Evolutionary conservation across 2,113 vertebrate species (phyloP).

Genomic region (Heterotis niloticus): DNA sequence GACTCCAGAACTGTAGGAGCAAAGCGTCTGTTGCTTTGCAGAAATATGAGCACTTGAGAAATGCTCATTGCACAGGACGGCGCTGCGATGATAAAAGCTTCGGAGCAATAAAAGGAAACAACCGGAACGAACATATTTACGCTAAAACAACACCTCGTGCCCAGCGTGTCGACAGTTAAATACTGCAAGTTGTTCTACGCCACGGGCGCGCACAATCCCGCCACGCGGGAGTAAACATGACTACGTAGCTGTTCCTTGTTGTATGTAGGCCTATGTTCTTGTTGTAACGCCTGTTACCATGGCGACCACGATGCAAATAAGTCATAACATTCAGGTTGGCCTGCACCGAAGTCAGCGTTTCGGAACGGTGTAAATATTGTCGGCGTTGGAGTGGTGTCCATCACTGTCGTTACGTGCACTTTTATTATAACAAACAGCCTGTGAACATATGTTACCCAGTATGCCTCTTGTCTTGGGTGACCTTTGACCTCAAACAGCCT

Average conservation of each 20-base stretch:
- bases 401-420: slow-evolving; percentile 18
- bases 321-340: background rate
- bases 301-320: background rate
- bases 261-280: background rate
- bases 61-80: background rate
- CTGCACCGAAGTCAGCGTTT: background rate
- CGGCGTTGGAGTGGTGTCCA: background rate
- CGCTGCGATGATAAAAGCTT: too few species aligned
- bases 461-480: slow-evolving; percentile 19
- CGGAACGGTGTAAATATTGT: background rate
- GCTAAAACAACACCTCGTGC: too few species aligned
- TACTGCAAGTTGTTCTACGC: too few species aligned
- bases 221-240: background rate
- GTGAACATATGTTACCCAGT: slow-evolving; percentile 34
- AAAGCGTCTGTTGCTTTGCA: background rate
- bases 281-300: background rate
- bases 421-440: slow-evolving; percentile 16
- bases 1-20: background rate
- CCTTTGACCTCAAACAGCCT: slow-evolving; percentile 27
- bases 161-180: too few species aligned
- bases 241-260: background rate
- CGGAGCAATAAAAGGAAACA: background rate
- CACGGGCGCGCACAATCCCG: background rate
- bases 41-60: background rate
- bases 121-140: too few species aligned